Conservation (phyloP, 2,888 invertebrate genomes). For the Lottia gigantea region DNA sequence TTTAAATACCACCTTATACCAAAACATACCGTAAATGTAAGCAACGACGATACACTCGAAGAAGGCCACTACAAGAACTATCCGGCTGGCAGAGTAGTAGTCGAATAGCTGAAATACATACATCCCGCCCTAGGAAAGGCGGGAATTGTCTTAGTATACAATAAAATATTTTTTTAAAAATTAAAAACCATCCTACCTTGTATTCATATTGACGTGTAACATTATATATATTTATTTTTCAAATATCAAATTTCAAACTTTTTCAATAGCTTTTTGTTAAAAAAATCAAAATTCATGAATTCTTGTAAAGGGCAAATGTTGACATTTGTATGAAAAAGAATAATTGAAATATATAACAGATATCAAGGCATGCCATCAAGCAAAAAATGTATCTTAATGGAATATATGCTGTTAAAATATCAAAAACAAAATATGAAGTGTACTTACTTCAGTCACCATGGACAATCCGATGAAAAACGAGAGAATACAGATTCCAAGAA, state of each 20-base stretch:
- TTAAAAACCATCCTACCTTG: background rate
- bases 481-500: conserved; percentile 71
- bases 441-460: conserved; percentile 73
- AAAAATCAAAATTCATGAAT: too few species aligned
- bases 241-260: too few species aligned
- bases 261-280: too few species aligned
- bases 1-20: conserved; percentile 23
- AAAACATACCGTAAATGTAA: conserved; percentile 79
- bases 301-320: too few species aligned
- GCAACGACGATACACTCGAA: conserved; percentile 84
- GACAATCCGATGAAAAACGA: conserved; percentile 73
- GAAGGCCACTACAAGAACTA: conserved; percentile 75
- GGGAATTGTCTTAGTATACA: conserved; percentile 15
- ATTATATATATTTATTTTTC: too few species aligned
- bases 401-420: too few species aligned
- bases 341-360: too few species aligned
- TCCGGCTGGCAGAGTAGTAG: conserved; percentile 76
- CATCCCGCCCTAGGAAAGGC: conserved; percentile 74
- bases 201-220: background rate
- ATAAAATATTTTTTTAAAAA: background rate
- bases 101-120: conserved; percentile 77
- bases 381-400: too few species aligned
- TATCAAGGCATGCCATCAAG: too few species aligned
- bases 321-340: too few species aligned
- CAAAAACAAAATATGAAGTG: too few species aligned